phyloP scores from a whole-genome alignment of 92 coral and sea anemone species.

The Ricordea florida region DNA sequence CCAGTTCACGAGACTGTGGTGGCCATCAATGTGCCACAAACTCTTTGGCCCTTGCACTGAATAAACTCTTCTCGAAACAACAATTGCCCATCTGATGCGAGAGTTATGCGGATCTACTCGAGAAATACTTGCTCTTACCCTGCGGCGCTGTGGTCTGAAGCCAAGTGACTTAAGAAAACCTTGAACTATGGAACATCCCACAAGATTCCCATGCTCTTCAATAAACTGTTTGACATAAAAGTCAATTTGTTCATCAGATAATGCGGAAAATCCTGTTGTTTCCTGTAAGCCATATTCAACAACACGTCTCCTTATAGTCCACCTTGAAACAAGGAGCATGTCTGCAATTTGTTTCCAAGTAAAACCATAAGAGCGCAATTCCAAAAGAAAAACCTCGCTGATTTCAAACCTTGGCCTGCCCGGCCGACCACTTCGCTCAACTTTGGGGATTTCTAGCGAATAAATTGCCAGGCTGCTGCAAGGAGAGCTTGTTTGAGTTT shows the following conservation, averaged over 20 bases:
- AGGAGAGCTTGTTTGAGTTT: slow-evolving; percentile 18
- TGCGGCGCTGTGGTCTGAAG: slow-evolving; percentile 22
- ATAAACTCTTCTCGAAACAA: slow-evolving; percentile 28
- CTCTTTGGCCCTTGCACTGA: slow-evolving; percentile 51
- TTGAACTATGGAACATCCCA: slow-evolving; percentile 31
- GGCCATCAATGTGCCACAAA: slow-evolving; percentile 65
- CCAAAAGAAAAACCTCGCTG: slow-evolving; percentile 18
- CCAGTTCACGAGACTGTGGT: slow-evolving; percentile 28
- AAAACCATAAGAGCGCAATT: slow-evolving; percentile 34
- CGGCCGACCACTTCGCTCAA: slow-evolving; percentile 11
- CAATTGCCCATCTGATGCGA: slow-evolving; percentile 44
- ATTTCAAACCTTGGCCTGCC: slow-evolving; percentile 41
- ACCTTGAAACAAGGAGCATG: slow-evolving; percentile 46
- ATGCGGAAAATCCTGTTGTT: slow-evolving; percentile 23
- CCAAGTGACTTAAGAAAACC: slow-evolving; percentile 23
- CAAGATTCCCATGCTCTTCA: slow-evolving; percentile 31
- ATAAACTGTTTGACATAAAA: slow-evolving; percentile 19
- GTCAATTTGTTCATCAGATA: slow-evolving; percentile 34
- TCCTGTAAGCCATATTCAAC: slow-evolving; percentile 25
- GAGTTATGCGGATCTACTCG: slow-evolving; percentile 41
- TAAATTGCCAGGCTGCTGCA: slow-evolving; percentile 25
- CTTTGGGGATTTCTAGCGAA: slow-evolving; percentile 21
- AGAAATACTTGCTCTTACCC: slow-evolving; percentile 30
- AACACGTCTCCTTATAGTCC: slow-evolving; percentile 41
- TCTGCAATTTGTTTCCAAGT: slow-evolving; percentile 29